These are phyloP conservation scores for Ophonus ardosiacus DNA, from an alignment of 2,888 invertebrate species.

Conservation along the genomic window DNA sequence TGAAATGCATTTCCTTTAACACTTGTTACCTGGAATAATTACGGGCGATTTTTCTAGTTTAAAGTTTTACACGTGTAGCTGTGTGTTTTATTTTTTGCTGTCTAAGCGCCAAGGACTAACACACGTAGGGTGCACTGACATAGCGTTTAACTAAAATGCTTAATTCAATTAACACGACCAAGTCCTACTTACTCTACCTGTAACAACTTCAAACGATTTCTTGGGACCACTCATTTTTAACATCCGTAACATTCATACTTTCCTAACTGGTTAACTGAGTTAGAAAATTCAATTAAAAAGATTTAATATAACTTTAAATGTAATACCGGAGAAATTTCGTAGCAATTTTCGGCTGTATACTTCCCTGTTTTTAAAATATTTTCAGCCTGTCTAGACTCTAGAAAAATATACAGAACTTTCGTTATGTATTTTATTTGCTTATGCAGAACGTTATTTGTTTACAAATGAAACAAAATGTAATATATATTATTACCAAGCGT, in stretches of 20 bases:
- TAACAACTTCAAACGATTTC: not conserved
- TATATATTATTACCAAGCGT: not conserved
- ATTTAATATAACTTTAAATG: not conserved
- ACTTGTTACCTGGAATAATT: too few relatives aligned
- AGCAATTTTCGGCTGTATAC: not conserved
- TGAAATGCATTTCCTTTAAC: not conserved
- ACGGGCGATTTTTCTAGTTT: too few relatives aligned
- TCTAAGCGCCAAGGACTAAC: not conserved
- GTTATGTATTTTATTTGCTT: not conserved
- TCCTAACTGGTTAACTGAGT: not conserved
- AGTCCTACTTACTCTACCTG: not conserved
- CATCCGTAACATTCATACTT: not conserved
- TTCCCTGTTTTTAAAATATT: not conserved
- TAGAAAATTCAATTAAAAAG: not conserved
- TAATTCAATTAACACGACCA: not conserved
- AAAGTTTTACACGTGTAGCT: too few relatives aligned
- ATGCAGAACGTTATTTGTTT: not conserved
- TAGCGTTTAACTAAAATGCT: not conserved
- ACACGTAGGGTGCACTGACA: not conserved
- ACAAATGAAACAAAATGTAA: not conserved
- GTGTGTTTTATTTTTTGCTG: not conserved
- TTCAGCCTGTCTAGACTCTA: not conserved
- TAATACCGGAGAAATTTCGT: not conserved
- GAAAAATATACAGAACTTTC: not conserved
- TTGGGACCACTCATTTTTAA: not conserved